These are phyloP conservation scores for Magallana gigas DNA, from an alignment of 1,140 invertebrate species.

Conservation along the genomic window DNA sequence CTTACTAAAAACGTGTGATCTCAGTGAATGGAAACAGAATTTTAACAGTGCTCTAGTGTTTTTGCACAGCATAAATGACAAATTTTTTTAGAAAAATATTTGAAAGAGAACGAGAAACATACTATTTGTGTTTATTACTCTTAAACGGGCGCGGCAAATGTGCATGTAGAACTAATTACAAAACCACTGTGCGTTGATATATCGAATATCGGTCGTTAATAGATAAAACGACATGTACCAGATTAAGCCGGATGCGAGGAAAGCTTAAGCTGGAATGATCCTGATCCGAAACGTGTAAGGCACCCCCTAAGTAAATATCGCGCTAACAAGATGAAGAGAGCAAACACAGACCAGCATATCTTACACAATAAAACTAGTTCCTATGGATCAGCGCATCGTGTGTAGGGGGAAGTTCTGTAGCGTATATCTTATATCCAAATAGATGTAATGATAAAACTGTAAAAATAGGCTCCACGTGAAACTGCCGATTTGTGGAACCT, in stretches of 20 bases:
- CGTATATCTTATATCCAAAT: neutral
- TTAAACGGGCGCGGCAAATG: neutral
- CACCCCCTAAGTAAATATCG: neutral
- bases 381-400: neutral
- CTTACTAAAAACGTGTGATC: too few species aligned
- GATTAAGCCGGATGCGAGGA: constrained; percentile 2
- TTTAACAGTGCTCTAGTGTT: too few species aligned
- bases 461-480: neutral
- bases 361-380: neutral
- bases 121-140: neutral
- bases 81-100: too few species aligned
- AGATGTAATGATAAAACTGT: constrained; percentile 1
- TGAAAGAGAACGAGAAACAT: too few species aligned
- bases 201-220: neutral
- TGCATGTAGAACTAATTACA: neutral
- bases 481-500: neutral
- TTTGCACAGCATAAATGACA: too few species aligned
- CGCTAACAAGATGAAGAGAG: constrained; percentile 28
- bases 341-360: neutral
- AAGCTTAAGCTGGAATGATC: neutral
- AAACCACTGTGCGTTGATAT: neutral
- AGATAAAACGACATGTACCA: neutral
- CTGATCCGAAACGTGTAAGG: neutral
- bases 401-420: neutral
- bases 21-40: too few species aligned